Percentiles rank a stretch among this genome's conserved stretches.
These are phyloP conservation scores for Norana najaformis DNA, from an alignment of 2,888 invertebrate species.

Conservation along the genomic window DNA sequence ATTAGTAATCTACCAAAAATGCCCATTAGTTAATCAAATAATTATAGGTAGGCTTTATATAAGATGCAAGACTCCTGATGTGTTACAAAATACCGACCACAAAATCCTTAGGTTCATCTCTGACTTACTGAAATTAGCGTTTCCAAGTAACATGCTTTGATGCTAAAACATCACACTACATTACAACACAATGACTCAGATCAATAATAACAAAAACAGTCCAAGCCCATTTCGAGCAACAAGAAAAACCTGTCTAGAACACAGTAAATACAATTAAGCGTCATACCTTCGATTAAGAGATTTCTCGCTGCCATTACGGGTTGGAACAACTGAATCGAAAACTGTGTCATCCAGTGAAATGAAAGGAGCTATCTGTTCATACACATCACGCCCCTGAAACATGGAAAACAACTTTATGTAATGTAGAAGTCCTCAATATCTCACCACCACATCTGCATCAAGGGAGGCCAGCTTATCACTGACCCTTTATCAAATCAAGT, in stretches of 20 bases:
- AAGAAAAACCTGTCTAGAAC: background rate
- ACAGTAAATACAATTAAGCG: background rate
- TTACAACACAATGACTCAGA: background rate
- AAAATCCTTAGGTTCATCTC: background rate
- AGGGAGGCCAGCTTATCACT: background rate
- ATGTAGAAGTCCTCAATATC: background rate
- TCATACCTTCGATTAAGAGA: background rate
- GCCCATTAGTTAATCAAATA: no score
- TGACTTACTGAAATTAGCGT: background rate
- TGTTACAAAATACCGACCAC: background rate
- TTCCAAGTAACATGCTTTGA: background rate
- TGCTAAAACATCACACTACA: background rate
- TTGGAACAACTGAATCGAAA: background rate
- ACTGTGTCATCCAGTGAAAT: constrained; percentile 30
- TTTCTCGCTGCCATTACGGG: background rate
- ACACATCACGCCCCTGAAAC: background rate
- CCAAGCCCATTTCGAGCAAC: background rate
- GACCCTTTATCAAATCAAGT: background rate
- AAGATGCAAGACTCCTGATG: background rate
- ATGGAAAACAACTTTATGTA: background rate
- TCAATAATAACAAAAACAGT: background rate
- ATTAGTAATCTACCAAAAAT: no score
- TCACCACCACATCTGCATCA: background rate
- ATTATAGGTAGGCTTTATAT: no score
- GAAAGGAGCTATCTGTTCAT: constrained; percentile 28